Conservation (phyloP, 2,888 invertebrate genomes). For the Coecobrya sp. region DNA sequence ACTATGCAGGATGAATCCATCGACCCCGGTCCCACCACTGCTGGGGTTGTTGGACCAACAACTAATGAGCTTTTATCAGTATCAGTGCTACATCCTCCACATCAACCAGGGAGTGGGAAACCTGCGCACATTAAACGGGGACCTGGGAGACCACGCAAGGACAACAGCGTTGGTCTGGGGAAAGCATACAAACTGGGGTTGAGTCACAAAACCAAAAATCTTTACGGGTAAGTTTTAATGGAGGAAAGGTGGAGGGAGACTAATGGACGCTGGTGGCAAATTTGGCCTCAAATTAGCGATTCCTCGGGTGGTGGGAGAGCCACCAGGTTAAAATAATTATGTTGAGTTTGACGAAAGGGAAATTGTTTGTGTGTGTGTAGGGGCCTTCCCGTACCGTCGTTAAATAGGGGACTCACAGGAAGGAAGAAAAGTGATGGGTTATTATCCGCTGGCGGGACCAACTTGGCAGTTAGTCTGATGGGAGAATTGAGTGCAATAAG, state of each 20-base stretch:
- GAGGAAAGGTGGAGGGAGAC: not conserved
- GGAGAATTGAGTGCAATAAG: constrained; percentile 84
- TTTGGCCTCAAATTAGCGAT: no score
- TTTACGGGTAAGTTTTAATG: constrained; percentile 79
- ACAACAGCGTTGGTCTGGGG: constrained; percentile 88
- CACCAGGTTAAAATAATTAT: not conserved
- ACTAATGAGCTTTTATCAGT: constrained; percentile 81
- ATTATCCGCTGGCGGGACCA: constrained; percentile 85
- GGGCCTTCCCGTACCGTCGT: constrained; percentile 79
- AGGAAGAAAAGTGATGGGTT: constrained; percentile 85
- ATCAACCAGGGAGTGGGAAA: constrained; percentile 88
- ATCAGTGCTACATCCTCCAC: constrained; percentile 85
- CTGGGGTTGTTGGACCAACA: constrained; percentile 79
- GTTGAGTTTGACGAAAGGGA: no score
- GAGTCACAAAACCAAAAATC: constrained; percentile 80
- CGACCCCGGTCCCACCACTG: constrained; percentile 79
- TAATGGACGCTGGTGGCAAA: not conserved
- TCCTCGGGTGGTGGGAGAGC: no score
- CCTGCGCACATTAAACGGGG: constrained; percentile 91
- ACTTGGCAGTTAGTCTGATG: constrained; percentile 81
- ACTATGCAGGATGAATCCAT: constrained; percentile 81
- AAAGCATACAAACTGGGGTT: constrained; percentile 78
- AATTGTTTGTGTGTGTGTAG: constrained; percentile 53
- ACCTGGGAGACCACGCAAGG: constrained; percentile 94
- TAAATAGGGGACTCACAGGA: constrained; percentile 83